Evolutionary conservation across 2,888 invertebrate species (phyloP), one percentile per base, ranked within the genome.

Genomic region (Tromatobia lineatoria): DNA sequence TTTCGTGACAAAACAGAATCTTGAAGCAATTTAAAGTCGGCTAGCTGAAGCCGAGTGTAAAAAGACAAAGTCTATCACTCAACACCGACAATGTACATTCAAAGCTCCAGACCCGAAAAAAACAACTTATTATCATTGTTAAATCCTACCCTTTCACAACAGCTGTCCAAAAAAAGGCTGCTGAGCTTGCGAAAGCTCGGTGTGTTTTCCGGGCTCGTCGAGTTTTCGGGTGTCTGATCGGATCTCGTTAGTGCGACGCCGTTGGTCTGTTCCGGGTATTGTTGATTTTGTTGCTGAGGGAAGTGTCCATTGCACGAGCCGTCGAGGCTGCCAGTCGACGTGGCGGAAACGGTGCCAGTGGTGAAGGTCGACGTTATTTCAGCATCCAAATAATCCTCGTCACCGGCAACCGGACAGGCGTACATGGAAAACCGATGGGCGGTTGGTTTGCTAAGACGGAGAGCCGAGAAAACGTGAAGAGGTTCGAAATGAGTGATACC

Each of bases 401-500:
- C 95, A 13, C 90, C 90, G 20, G 95, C 95, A 0, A 95, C 94
- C 11, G 95, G 95, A 89, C 96, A 96, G 88, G 95, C 95, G 89
- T 96, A 96, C 95, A 96, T 96, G 10, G 96, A 95, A 88, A 96
- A 96, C n/a, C 96, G 94, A 91, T 96, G 95, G 7, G 95, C 95
- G 8, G 95, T 95, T 0, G 96, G 95, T 88, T 96, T 95, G 86
- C 96, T 96, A 34, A 97, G 93, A 87, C 96, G 96, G 76, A 97
- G 93, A 0, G 96, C 96, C 34, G 96, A 96, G 92, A 97, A 96
- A 80, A 96, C 96, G 90, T 97, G 96, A 88, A 97, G 94, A 0
- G 97, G 97, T 90, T 97, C 97, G 90, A 97, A 97, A 90, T 96
- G 96, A 80, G 95, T 95, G 47, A 97, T 96, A 29, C 97, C 97